Conservation (phyloP, 2,113 vertebrate species). For the Synodontis membranacea region DNA sequence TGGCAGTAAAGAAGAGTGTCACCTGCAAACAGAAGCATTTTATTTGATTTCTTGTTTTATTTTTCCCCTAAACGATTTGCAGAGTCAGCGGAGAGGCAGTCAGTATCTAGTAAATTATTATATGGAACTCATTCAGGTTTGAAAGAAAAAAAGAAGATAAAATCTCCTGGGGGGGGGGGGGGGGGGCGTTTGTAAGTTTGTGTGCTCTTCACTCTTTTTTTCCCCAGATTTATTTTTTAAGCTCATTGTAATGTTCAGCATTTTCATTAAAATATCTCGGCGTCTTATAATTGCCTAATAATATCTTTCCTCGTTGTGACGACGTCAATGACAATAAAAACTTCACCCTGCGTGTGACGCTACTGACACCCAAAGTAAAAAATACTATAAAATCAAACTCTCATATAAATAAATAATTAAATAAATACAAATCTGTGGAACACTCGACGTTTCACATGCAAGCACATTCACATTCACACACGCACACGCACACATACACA, state of each 20-base stretch:
- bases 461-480: constrained; percentile 45
- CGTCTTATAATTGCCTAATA: neutral
- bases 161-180: neutral
- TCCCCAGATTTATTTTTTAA: neutral
- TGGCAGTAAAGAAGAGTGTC: constrained; percentile 66
- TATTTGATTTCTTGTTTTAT: neutral
- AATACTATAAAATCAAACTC: constrained; percentile 56
- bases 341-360: constrained; percentile 42
- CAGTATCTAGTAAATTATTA: neutral
- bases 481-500: constrained; percentile 42
- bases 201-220: constrained; percentile 14
- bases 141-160: neutral
- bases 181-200: too few relatives aligned
- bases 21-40: constrained; percentile 34
- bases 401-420: constrained; percentile 47
- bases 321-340: constrained; percentile 43
- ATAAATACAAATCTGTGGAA: constrained; percentile 55
- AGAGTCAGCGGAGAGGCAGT: constrained; percentile 4
- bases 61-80: constrained; percentile 22
- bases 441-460: constrained; percentile 55
- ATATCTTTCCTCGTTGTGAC: neutral
- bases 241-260: neutral
- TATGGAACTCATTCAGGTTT: neutral
- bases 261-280: constrained; percentile 11
- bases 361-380: constrained; percentile 54